Evolutionary conservation across 2,888 invertebrate genomes (phyloP), one percentile per base, ranked within the genome.

Genomic region (Sussaba pulchella): DNA sequence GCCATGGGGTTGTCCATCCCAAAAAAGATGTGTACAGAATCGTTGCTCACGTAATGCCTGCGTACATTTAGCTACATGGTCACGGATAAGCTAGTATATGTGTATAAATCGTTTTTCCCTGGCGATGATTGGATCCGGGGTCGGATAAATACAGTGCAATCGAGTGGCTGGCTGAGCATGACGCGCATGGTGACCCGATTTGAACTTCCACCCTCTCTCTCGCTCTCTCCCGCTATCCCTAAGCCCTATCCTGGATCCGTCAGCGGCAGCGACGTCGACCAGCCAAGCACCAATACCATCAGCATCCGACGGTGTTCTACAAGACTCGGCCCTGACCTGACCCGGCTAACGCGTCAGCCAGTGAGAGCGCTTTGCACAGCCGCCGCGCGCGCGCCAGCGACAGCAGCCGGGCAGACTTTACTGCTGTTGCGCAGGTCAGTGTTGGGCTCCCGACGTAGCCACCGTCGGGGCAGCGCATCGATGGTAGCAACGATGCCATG

Each of bases 391-490:
- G 75, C 83, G 75, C 21, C 39, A 50, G 50, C 63, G 41, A 31
- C 54, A 26, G 31, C 31, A 31, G 31, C 31, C 39, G 39, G 83
- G 64, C 59, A 45, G 54, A 36, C 81, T 83, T 85, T 85, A 84
- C 87, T 85, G 83, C 84, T 85, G 85, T 86, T 87, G 88, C 88
- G 87, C 87, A 87, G 90, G 89, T 89, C 89, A 89, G 87, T 86
- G 84, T 63, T 57, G 10, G n/a, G 50, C 21, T 54, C 57, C 31
- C 45, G 71, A 80, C 66, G 70, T 80, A 71, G 61, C 52, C 75
- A 52, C 64, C 67, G 75, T 64, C 45, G 43, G 63, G 24, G 19
- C 31, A 57, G 84, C 81, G 39, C 67, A 50, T 45, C 57, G 39
- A 47, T 26, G 24, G 39, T 21, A 9, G 21, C 24, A 9, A 10